These are phyloP conservation scores for Cephus rjabovi DNA, from an alignment of 2,888 invertebrate genomes.

Conservation along the genomic window DNA sequence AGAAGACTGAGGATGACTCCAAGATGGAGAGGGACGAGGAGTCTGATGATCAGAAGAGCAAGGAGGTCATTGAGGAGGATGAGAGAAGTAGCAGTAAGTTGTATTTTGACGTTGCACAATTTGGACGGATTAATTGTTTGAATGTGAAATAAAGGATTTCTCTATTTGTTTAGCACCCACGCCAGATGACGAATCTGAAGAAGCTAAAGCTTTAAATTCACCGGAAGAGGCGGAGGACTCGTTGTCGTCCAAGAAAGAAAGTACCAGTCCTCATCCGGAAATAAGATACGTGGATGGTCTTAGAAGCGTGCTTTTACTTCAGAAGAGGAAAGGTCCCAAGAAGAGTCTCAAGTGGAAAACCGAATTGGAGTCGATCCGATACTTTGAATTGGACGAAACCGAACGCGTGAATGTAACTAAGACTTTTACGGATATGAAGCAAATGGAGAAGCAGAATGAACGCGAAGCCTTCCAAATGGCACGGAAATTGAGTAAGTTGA, in stretches of 20 bases:
- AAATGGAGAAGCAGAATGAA: conserved; percentile 89
- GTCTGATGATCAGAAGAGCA: conserved; percentile 51
- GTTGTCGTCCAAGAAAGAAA: conserved; percentile 40
- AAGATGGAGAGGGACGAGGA: conserved; percentile 21
- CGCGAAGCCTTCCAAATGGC: conserved; percentile 84
- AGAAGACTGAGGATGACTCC: conserved; percentile 35
- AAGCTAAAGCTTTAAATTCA: conserved; percentile 46
- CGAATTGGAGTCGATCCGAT: conserved; percentile 86
- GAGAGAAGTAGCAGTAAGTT: conserved; percentile 52
- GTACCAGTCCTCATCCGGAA: conserved; percentile 16
- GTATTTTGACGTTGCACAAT: background rate
- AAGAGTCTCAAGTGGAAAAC: conserved; percentile 86
- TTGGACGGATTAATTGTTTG: conserved; percentile 12
- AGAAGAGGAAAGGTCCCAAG: conserved; percentile 82
- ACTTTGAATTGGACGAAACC: conserved; percentile 95
- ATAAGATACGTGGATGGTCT: conserved; percentile 70
- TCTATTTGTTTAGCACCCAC: conserved; percentile 46
- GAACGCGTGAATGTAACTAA: conserved; percentile 96
- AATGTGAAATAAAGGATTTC: background rate
- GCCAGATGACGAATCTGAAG: conserved; percentile 55
- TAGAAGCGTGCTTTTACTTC: conserved; percentile 80
- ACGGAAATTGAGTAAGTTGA: conserved; percentile 75
- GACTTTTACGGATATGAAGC: conserved; percentile 91
- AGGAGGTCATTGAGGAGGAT: conserved; percentile 45
- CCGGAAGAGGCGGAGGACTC: conserved; percentile 44